Conservation (phyloP, 1,140 invertebrate genomes). For the Portunus trituberculatus region DNA sequence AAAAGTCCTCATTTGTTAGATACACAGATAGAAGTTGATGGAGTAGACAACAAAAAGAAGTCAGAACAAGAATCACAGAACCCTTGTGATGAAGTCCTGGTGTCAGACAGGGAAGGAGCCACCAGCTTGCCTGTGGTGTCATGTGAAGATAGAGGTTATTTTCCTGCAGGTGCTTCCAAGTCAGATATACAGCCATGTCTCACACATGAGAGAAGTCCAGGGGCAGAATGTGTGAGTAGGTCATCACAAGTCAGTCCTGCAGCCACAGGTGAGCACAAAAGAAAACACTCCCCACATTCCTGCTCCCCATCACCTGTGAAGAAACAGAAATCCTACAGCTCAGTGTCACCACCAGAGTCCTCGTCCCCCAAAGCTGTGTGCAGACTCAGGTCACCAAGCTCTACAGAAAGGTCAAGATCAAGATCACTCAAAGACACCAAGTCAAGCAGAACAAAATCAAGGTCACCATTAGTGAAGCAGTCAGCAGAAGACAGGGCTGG, state of each 20-base stretch:
- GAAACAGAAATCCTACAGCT: background rate
- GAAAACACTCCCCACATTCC: background rate
- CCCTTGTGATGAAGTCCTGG: background rate
- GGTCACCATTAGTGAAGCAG: background rate
- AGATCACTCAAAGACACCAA: background rate
- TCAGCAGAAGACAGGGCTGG: background rate
- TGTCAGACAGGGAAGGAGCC: background rate
- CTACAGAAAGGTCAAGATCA: conserved; percentile 2
- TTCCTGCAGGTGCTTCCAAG: background rate
- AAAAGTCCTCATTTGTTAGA: conserved; percentile 16
- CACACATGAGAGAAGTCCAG: background rate
- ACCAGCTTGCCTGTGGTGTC: background rate
- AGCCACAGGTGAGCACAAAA: background rate
- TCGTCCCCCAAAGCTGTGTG: background rate
- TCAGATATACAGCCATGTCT: background rate
- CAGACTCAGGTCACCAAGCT: no score
- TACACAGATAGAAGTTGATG: background rate
- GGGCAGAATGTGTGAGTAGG: background rate
- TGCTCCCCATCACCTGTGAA: background rate
- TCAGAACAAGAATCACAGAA: background rate
- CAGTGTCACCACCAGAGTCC: background rate
- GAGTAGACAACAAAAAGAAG: background rate
- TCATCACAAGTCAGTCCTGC: background rate
- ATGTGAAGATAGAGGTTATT: background rate
- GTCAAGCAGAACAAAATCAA: background rate